Evolutionary conservation across 2,888 invertebrate species (phyloP).

Genomic region (Gasteruption jaculator): DNA sequence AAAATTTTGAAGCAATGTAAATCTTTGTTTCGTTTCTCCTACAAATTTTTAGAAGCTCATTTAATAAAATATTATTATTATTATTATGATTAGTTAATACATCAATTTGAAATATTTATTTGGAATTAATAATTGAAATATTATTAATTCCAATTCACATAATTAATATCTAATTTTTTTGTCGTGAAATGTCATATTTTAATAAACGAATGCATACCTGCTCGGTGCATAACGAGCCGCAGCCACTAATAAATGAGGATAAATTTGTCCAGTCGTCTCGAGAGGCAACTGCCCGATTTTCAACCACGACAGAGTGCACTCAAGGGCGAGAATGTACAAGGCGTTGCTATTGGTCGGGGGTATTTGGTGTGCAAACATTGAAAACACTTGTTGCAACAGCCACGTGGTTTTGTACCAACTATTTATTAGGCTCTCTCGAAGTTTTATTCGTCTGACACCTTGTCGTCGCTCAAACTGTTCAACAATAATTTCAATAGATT

Average conservation of each 20-base stretch:
- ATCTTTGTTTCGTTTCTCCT: no score
- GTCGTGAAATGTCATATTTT: no score
- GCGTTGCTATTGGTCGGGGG: slow-evolving; percentile 25
- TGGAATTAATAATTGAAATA: no score
- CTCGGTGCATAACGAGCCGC: slow-evolving; percentile 38
- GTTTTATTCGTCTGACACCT: slow-evolving; percentile 24
- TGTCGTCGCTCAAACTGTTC: slow-evolving; percentile 36
- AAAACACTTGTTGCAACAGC: slow-evolving; percentile 42
- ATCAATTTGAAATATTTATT: no score
- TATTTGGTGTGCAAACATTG: slow-evolving; percentile 33
- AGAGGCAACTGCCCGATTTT: slow-evolving; percentile 38
- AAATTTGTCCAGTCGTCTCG: slow-evolving; percentile 39
- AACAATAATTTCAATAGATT: no score
- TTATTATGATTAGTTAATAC: no score
- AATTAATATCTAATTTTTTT: no score
- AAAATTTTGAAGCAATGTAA: no score
- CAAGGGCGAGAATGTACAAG: slow-evolving; percentile 37
- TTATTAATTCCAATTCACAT: no score
- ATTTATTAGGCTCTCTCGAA: slow-evolving; percentile 28
- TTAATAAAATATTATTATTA: no score
- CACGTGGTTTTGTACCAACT: slow-evolving; percentile 41
- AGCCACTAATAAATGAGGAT: slow-evolving; percentile 38
- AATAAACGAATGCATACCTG: slow-evolving; percentile 30
- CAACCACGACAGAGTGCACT: slow-evolving; percentile 42
- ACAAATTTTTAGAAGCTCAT: no score